A percentile compares a stretch with the other conserved stretches of the same genome.
phyloP scores from a whole-genome alignment of 2,797 vertebrate genomes.

The Phrynocephalus forsythii region DNA sequence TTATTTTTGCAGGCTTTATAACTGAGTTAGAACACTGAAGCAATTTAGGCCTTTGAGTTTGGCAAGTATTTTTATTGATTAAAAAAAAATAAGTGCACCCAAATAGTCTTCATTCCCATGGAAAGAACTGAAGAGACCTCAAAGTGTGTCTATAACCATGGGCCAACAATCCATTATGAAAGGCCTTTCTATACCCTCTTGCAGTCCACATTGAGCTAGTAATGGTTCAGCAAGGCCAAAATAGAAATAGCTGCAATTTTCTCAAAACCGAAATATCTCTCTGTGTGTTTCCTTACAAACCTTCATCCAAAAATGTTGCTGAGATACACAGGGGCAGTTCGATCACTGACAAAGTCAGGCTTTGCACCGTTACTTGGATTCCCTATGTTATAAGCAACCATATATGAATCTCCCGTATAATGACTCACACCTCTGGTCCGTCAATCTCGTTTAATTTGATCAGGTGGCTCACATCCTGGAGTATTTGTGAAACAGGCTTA shows the following conservation, averaged over 20 bases:
- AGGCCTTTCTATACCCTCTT: not conserved
- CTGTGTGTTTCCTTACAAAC: not conserved
- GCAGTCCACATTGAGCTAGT: not conserved
- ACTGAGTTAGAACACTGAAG: constrained; percentile 21
- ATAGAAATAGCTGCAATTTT: not conserved
- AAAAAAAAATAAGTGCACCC: not conserved
- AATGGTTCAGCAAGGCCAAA: not conserved
- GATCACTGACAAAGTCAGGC: not conserved
- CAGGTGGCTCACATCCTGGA: not conserved
- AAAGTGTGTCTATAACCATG: not conserved
- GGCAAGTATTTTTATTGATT: constrained; percentile 20
- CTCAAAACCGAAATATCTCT: not conserved
- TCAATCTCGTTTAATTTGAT: not conserved
- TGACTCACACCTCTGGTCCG: not conserved
- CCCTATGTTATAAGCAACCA: not conserved
- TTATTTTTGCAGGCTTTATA: constrained; percentile 30
- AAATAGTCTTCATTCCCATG: constrained; percentile 11
- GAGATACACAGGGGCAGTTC: not conserved
- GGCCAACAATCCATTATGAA: not conserved
- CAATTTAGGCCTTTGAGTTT: constrained; percentile 35
- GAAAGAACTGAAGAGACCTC: not conserved
- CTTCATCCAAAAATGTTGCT: not conserved
- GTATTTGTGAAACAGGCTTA: not conserved
- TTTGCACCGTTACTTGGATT: not conserved
- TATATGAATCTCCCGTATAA: not conserved